Base-by-base conservation (phyloP, 2,888 invertebrate species). In the Drosophila dives region DNA sequence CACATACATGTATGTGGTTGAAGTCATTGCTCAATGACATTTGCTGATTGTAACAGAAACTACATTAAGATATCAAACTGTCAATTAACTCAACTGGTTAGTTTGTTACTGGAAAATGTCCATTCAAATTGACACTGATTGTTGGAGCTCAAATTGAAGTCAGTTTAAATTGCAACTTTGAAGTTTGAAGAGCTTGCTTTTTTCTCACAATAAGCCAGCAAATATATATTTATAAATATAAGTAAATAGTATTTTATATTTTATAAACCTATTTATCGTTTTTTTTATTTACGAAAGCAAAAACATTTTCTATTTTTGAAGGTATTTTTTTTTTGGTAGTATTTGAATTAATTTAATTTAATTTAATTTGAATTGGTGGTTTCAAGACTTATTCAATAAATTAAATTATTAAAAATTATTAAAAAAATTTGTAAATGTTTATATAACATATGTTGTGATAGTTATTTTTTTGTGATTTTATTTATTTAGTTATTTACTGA, bases 21-120 rank as follows among this genome's bases (percentile, higher is more conserved):
- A 77, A 77, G 66, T 66, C 61, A 61, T 61, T 64, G 77, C 55
- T 11, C 51, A 65, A 77, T 78, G 78, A 72, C 78, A 81, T 63
- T 62, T 70, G 78, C 78, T 74, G 66, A 64, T 34, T 40, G 65
- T 50, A 55, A 38, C 60, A 38, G 0, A 15, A 38, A 32, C 23
- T 6, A 23, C 17, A 58, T 56, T 23, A 23, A 15, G 40, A 56
- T 40, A 38, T 26, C 17, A 15, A 17, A 1, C 40, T 23, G 40
- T 15, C 59, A 58, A 58, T 58, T 33, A n/a, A 17, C 38, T 38
- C 15, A 49, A 10, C 49, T 49, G 49, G 49, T 49, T 26, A 49
- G 49, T 23, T 10, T 10, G n/a, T 15, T 10, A 20, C n/a, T 38
- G 54, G 12, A 55, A 38, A 34, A 34, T 42, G 12, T 20, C 3